Evolutionary conservation across 2,888 invertebrate genomes (phyloP).

Genomic region (Hypolimnas misippus): DNA sequence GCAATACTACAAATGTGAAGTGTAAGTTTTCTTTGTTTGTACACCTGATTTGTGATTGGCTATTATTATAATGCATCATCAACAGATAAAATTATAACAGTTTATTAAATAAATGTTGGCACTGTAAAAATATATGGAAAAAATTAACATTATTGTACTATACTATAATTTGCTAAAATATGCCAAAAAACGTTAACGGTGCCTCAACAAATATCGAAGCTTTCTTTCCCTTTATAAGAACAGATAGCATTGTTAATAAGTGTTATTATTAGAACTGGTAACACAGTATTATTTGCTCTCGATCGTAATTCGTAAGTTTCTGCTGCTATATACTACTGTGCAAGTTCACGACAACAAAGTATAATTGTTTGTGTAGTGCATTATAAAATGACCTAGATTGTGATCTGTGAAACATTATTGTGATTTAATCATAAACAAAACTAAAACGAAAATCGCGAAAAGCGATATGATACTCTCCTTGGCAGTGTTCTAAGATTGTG

Average conservation of each 20-base stretch:
- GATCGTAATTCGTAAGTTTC: conserved; percentile 31
- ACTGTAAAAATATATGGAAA: not conserved
- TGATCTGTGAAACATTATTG: conserved; percentile 66
- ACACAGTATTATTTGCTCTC: conserved; percentile 17
- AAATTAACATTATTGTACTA: not conserved
- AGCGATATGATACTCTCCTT: conserved; percentile 83
- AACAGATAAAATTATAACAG: not conserved
- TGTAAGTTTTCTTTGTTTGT: not conserved
- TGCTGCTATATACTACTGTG: conserved; percentile 56
- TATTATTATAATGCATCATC: not conserved
- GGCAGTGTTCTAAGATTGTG: conserved; percentile 84
- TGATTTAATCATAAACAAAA: conserved; percentile 59
- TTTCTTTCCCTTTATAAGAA: not conserved
- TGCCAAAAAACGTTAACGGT: not conserved
- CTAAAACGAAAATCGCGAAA: conserved; percentile 59
- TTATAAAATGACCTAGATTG: conserved; percentile 79
- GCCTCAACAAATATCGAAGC: not conserved
- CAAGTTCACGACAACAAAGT: conserved; percentile 77
- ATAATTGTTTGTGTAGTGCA: conserved; percentile 72
- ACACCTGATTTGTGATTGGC: not conserved
- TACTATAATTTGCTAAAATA: not conserved
- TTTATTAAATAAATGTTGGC: not conserved
- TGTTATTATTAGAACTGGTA: conserved; percentile 15
- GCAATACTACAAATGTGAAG: not conserved
- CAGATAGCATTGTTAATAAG: not conserved